These are phyloP conservation scores for Chaetorhynchus papuensis DNA, from an alignment of 2,113 vertebrate species.

Conservation along the genomic window DNA sequence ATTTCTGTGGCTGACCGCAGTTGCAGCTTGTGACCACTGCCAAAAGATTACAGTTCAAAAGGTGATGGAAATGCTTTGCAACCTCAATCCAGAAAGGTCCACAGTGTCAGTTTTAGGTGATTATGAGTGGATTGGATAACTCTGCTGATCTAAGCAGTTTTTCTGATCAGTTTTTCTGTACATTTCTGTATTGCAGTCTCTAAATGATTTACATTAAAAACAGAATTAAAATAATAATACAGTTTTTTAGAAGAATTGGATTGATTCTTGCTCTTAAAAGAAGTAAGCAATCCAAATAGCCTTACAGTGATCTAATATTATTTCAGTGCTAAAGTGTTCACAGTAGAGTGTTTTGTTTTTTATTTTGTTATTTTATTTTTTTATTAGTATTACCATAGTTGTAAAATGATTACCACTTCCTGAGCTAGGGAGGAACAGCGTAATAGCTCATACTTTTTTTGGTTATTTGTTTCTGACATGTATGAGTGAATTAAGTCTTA, in stretches of 20 bases:
- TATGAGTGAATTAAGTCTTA: not conserved
- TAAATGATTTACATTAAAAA: not conserved
- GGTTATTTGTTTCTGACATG: not conserved
- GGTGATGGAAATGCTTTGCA: not conserved
- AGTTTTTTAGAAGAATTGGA: not conserved
- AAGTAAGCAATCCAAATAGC: not conserved
- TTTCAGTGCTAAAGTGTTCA: not conserved
- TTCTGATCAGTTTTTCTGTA: not conserved
- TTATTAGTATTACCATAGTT: not conserved
- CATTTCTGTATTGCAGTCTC: not conserved
- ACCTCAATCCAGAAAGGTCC: not conserved
- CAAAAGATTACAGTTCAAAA: not conserved
- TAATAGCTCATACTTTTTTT: not conserved
- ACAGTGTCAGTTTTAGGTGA: not conserved
- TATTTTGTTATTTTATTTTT: not conserved
- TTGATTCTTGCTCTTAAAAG: not conserved
- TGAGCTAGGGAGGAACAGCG: not conserved
- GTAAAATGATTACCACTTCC: not conserved
- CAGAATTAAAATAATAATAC: not conserved
- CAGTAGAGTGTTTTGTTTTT: not conserved
- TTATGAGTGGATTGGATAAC: rapidly evolving
- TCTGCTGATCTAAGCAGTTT: not conserved
- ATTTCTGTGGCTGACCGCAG: not conserved
- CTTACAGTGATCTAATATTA: not conserved
- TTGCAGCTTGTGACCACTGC: not conserved